Conservation (phyloP, 2,888 invertebrate species). For the Hyppa rectilinea region DNA sequence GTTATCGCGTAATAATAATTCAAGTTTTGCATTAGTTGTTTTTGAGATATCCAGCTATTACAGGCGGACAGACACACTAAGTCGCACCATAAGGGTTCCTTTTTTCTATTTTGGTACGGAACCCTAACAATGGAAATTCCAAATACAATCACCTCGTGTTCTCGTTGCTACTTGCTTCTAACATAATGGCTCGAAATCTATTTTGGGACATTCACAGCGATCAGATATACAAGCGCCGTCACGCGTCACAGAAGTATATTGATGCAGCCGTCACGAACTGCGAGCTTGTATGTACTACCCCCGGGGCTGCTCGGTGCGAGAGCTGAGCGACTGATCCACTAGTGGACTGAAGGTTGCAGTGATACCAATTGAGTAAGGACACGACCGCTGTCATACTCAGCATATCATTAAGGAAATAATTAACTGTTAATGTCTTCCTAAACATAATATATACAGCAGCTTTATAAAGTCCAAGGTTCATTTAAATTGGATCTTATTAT, state of each 20-base stretch:
- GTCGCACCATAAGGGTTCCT: too few relatives aligned
- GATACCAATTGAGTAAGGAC: slow-evolving; percentile 14
- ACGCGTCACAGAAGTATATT: background rate
- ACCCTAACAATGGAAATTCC: too few relatives aligned
- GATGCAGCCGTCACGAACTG: slow-evolving; percentile 11
- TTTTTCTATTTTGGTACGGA: too few relatives aligned
- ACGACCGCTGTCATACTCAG: background rate
- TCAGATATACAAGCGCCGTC: slow-evolving; percentile 2
- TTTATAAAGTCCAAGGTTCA: slow-evolving; percentile 49
- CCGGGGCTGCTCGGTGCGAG: background rate
- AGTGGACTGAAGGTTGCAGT: slow-evolving; percentile 16
- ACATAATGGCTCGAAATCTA: slow-evolving; percentile 10
- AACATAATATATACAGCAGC: slow-evolving; percentile 3
- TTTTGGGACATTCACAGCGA: slow-evolving; percentile 2
- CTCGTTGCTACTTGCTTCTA: background rate
- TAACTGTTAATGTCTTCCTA: slow-evolving; percentile 31
- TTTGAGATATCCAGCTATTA: too few relatives aligned
- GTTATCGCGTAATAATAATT: too few relatives aligned
- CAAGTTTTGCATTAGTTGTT: too few relatives aligned
- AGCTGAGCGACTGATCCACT: background rate
- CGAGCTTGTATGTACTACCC: background rate
- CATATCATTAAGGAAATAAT: slow-evolving; percentile 27
- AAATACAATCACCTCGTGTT: background rate
- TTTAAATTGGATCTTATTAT: slow-evolving; percentile 3
- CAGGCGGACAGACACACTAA: too few relatives aligned